A percentile compares a stretch with the other conserved stretches of the same genome.
Conservation (phyloP, 2,113 vertebrate genomes). For the Chunga burmeisteri region DNA sequence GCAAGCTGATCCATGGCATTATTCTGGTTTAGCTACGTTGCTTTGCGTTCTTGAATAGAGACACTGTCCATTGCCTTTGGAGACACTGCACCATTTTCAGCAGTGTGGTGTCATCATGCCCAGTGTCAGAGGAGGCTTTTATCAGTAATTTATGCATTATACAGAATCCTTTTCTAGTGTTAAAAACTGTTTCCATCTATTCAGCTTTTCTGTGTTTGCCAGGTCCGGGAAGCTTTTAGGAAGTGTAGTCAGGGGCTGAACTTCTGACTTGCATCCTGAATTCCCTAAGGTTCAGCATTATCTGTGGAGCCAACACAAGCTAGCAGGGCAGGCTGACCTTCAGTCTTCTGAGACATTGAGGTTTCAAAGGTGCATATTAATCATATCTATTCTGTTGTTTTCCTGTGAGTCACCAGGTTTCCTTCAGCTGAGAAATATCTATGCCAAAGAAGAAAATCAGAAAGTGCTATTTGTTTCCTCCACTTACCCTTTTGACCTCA, state of each 20-base stretch:
- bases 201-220: background rate
- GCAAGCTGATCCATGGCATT: background rate
- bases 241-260: background rate
- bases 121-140: background rate
- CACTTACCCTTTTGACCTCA: background rate
- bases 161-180: background rate
- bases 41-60: background rate
- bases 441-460: background rate
- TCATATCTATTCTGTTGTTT: background rate
- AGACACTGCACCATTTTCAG: background rate
- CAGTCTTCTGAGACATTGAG: background rate
- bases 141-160: background rate
- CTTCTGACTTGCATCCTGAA: background rate
- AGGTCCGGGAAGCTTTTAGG: background rate
- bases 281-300: background rate
- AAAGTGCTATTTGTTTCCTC: background rate
- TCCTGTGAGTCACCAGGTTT: background rate
- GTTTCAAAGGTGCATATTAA: background rate
- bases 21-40: background rate
- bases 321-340: background rate
- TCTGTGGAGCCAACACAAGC: background rate
- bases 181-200: background rate
- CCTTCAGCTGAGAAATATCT: background rate
- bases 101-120: accelerated
- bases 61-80: background rate